Evolutionary conservation across 2,888 invertebrate genomes (phyloP).

Genomic region (Lasiommata megera): DNA sequence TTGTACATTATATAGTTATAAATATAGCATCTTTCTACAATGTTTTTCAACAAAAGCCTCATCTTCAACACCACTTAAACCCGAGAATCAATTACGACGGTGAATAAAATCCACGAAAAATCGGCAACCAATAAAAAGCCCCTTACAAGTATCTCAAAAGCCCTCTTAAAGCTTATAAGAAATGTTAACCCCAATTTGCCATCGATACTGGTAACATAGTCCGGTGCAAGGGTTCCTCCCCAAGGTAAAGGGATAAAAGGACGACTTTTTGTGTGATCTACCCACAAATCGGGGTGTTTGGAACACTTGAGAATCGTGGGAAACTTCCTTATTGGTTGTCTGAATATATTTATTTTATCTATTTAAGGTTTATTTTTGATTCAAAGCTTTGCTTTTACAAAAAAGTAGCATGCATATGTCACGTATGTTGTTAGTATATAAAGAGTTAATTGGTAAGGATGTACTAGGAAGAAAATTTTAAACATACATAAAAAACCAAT

Average conservation of each 20-base stretch:
- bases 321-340: slow-evolving; percentile 27
- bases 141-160: slow-evolving; percentile 58
- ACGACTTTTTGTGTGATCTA: slow-evolving; percentile 69
- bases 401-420: too few relatives aligned
- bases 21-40: too few relatives aligned
- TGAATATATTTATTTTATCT: not conserved
- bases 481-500: too few relatives aligned
- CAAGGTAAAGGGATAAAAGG: slow-evolving; percentile 67
- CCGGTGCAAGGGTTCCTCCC: slow-evolving; percentile 54
- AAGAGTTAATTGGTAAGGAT: too few relatives aligned
- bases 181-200: slow-evolving; percentile 69
- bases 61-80: not conserved
- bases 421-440: too few relatives aligned
- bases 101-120: slow-evolving; percentile 38
- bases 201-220: slow-evolving; percentile 72
- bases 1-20: too few relatives aligned
- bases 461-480: too few relatives aligned
- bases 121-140: slow-evolving; percentile 49
- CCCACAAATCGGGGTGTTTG: slow-evolving; percentile 69
- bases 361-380: too few relatives aligned
- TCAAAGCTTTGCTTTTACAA: too few relatives aligned
- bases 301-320: slow-evolving; percentile 55
- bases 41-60: not conserved
- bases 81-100: not conserved
- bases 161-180: slow-evolving; percentile 60